Evolutionary conservation across 2,797 vertebrate species (phyloP), one percentile per base, ranked within the genome.

Genomic region (Channa striata): DNA sequence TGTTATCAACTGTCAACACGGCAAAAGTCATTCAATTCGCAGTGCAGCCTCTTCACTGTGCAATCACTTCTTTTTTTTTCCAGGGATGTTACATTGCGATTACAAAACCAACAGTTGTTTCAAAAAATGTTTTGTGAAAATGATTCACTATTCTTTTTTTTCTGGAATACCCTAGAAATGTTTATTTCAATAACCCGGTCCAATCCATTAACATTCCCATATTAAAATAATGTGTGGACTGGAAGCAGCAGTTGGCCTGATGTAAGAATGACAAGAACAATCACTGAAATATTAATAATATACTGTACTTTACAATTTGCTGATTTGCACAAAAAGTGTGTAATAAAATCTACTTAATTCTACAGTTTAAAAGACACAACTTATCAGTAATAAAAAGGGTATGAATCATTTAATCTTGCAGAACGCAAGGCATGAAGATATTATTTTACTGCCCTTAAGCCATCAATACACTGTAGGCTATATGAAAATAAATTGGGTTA

Each of bases 231-330:
- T 6, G 17, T 7, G n/a, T n/a, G n/a, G 8, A 44, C n/a, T 44
- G 4, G 16, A 44, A 44, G n/a, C 6, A 42, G 13, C 14, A 16
- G 1, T 40, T 14, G 16, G 5, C 1, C 16, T 8, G 39, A 43
- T 43, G 42, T n/a, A 5, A 17, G n/a, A 46, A n/a, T 46, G 16
- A 46, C n/a, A 46, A 2, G 3, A 19, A 21, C 16, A n/a, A 34
- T 17, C 16, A 19, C 61, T 52, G n/a, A 34, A 72, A 25, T 33
- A 40, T 56, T 14, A 72, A 25, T 33, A 40, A 48, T 14, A 43
- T 16, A 16, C 40, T 14, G 6, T 42, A 16, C 14, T 8, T 11
- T 42, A 21, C 13, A 23, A 25, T 23, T 11, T 14, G 17, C 40
- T 37, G 1, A 33, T 48, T 23, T 52, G 39, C 47, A 59, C 9